A percentile compares a stretch with the other conserved stretches of the same genome.
phyloP scores from a whole-genome alignment of 2,113 vertebrate genomes.

The Sinocyclocheilus maitianheensis region DNA sequence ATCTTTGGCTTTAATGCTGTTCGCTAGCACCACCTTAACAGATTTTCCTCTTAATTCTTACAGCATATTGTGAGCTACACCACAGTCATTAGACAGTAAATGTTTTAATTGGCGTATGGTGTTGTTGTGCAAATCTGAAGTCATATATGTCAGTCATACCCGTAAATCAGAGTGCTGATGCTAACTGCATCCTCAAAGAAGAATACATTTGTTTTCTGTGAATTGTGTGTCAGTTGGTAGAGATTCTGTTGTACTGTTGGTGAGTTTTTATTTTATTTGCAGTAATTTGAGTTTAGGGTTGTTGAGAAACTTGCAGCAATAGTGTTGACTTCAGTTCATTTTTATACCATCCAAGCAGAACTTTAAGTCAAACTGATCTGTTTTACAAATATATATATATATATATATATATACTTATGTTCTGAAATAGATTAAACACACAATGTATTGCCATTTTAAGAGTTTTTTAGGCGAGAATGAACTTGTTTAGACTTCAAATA shows the following conservation, averaged over 20 bases:
- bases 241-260: neutral
- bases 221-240: too few species aligned
- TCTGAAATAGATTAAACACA: too few species aligned
- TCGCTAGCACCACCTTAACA: slow-evolving; percentile 19
- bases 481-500: too few species aligned
- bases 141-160: neutral
- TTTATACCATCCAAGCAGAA: neutral
- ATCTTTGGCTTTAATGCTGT: slow-evolving; percentile 8
- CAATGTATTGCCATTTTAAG: too few species aligned
- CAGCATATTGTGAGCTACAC: neutral
- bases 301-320: neutral
- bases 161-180: neutral
- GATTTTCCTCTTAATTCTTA: neutral
- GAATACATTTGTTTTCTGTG: neutral
- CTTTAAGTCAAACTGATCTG: neutral
- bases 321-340: too few species aligned
- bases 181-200: neutral
- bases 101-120: slow-evolving; percentile 3
- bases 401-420: too few species aligned
- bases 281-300: neutral
- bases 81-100: slow-evolving; percentile 6
- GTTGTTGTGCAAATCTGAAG: neutral
- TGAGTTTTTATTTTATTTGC: neutral
- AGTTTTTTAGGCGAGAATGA: too few species aligned
- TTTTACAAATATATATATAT: neutral